A percentile compares a stretch with the other conserved stretches of the same genome.
Conservation (phyloP, 2,888 invertebrate species). For the Eupithecia exiguata region DNA sequence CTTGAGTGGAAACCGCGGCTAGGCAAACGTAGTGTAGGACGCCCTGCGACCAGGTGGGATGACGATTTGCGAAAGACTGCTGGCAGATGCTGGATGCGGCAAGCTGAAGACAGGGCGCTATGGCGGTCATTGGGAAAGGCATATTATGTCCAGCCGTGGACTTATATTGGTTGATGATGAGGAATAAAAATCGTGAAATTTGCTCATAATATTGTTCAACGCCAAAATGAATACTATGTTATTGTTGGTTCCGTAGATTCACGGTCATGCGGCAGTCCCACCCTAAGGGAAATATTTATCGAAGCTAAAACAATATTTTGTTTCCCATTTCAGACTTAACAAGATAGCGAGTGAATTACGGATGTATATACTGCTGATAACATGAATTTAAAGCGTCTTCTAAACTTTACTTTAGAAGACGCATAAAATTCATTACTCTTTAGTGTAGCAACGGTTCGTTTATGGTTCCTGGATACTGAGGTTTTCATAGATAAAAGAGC, state of each 20-base stretch:
- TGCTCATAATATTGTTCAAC: background rate
- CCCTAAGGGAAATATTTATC: slow-evolving; percentile 6
- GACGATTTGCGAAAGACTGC: no score
- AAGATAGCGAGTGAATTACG: background rate
- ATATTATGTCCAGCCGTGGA: no score
- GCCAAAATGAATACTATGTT: background rate
- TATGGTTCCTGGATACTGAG: background rate
- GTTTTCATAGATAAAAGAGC: background rate
- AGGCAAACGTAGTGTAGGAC: no score
- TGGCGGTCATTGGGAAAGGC: no score
- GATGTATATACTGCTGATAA: background rate
- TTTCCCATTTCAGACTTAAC: slow-evolving; percentile 1
- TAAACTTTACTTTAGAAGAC: background rate
- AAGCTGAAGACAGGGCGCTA: no score
- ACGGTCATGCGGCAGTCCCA: background rate
- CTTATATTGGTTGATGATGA: no score
- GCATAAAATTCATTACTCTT: background rate
- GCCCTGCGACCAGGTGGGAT: no score
- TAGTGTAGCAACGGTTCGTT: background rate
- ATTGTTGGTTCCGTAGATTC: background rate
- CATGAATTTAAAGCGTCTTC: background rate
- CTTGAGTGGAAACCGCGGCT: no score
- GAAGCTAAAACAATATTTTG: slow-evolving; percentile 13
- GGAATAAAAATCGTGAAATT: background rate
- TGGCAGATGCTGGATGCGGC: no score